Evolutionary conservation across 2,113 vertebrate species (phyloP).

Genomic region (Hippocampus comes): DNA sequence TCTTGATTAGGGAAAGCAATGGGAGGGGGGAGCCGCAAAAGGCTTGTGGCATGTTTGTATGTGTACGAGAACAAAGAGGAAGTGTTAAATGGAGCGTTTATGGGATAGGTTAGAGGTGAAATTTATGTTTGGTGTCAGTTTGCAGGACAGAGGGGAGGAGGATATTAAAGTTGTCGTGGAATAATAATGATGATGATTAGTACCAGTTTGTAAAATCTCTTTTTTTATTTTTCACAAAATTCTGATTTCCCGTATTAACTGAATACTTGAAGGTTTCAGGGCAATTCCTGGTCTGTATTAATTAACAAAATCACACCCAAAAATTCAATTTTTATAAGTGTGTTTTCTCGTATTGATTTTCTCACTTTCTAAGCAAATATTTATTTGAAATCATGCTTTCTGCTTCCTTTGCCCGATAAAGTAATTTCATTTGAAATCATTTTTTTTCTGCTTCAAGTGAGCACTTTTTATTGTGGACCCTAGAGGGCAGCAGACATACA

Average conservation of each 20-base stretch:
- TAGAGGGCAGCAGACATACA: slow-evolving; percentile 58
- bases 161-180: neutral
- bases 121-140: slow-evolving; percentile 2
- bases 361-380: neutral
- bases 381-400: no score
- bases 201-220: neutral
- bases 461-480: slow-evolving; percentile 11
- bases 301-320: neutral
- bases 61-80: slow-evolving; percentile 20
- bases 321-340: neutral
- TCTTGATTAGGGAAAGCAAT: slow-evolving; percentile 17
- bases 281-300: neutral
- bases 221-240: neutral
- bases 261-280: neutral
- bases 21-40: slow-evolving; percentile 10
- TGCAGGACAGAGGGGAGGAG: neutral
- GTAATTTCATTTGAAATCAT: neutral
- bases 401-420: neutral
- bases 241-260: neutral
- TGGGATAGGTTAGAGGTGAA: slow-evolving; percentile 6
- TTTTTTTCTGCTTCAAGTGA: neutral
- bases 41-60: slow-evolving; percentile 36
- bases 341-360: neutral
- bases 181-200: neutral
- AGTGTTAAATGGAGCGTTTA: slow-evolving; percentile 15